A percentile compares a stretch with the other conserved stretches of the same genome.
Conservation (phyloP, 1,140 invertebrate genomes). For the Vanessa atalanta region DNA sequence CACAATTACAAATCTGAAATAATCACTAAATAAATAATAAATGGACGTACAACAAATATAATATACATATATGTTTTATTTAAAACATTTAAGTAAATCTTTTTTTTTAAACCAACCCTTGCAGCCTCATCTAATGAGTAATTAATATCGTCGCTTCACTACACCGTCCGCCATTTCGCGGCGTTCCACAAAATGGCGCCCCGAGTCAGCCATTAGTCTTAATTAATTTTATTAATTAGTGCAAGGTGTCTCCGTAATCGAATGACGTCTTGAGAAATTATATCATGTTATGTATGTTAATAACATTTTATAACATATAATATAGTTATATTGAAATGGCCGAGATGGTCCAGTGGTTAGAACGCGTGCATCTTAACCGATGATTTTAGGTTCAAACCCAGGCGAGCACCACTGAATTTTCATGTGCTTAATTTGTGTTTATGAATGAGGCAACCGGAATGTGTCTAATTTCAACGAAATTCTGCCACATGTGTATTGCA, state of each 20-base stretch:
- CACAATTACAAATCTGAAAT: no score
- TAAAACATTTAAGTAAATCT: background rate
- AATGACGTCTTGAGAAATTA: background rate
- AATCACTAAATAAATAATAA: background rate
- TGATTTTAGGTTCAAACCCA: no score
- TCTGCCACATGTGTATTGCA: no score
- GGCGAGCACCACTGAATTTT: no score
- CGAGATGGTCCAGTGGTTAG: no score
- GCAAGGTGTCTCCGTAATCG: conserved; percentile 6
- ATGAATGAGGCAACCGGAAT: no score
- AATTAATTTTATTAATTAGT: conserved; percentile 34
- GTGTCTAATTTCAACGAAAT: no score
- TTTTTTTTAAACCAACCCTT: background rate
- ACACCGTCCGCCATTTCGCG: conserved; percentile 36
- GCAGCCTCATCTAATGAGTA: conserved; percentile 5
- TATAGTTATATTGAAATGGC: background rate
- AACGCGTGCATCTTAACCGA: no score
- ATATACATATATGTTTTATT: background rate
- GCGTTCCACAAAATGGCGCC: conserved; percentile 36
- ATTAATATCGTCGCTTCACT: conserved; percentile 9
- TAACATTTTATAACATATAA: background rate
- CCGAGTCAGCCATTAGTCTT: conserved; percentile 4
- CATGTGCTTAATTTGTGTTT: no score
- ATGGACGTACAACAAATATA: background rate
- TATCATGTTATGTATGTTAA: background rate